Conservation (phyloP, 2,888 invertebrate species). For the Ophion obscuratus region DNA sequence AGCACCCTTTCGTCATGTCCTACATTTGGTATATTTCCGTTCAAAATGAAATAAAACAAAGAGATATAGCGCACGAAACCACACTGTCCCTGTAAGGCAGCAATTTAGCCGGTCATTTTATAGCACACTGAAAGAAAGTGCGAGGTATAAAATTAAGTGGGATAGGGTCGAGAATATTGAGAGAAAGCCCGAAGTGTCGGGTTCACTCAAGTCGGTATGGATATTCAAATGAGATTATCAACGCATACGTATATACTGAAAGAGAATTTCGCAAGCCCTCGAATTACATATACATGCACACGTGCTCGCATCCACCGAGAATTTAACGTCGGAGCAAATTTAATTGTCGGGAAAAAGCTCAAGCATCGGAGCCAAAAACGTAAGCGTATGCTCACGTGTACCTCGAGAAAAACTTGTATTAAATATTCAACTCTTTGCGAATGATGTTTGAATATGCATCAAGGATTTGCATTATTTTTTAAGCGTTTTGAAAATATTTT, state of each 20-base stretch:
- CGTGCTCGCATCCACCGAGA: conserved; percentile 11
- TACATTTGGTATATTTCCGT: conserved; percentile 5
- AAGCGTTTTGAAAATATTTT: no score
- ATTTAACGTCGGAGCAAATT: conserved; percentile 42
- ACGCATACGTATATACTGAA: conserved; percentile 12
- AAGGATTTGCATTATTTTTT: no score
- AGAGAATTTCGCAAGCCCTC: conserved; percentile 29
- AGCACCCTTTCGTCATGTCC: conserved; percentile 11
- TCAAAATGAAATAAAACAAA: conserved; percentile 33
- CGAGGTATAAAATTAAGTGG: conserved; percentile 40
- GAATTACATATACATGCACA: not conserved
- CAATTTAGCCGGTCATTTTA: conserved; percentile 48
- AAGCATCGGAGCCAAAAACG: not conserved
- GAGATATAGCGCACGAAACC: conserved; percentile 3
- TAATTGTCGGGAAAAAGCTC: conserved; percentile 13
- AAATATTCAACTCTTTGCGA: no score
- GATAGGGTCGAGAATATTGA: conserved; percentile 31
- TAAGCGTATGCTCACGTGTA: not conserved
- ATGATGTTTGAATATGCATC: no score
- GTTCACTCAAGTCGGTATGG: conserved; percentile 43
- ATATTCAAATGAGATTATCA: conserved; percentile 49
- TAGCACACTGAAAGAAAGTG: conserved; percentile 48
- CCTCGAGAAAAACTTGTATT: no score
- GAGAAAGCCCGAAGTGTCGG: conserved; percentile 13
- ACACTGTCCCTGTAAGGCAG: conserved; percentile 1